Base-by-base conservation (phyloP, 1,140 invertebrate genomes). In the Eriosoma lanigerum region DNA sequence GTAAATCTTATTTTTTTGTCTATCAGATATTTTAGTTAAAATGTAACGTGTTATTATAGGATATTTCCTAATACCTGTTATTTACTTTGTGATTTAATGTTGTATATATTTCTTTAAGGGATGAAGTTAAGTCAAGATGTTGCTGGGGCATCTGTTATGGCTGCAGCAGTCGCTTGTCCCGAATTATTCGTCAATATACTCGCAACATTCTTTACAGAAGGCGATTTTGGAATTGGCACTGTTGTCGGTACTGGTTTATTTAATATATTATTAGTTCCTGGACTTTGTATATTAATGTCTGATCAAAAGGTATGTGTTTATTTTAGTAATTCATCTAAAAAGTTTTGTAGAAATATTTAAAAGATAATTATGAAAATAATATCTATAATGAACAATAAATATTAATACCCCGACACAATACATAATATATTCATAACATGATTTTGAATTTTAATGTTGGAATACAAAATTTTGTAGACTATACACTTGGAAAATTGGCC, bases 191-290 rank as follows among this genome's bases (percentile, higher is more conserved):
- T 89, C 80, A 89, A 89, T 82, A 84, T 87, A 26, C 85, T 88
- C 44, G 89, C 88, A 21, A 89, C 89, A 24, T 90, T 90, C 81
- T 85, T 90, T 48, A 89, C 89, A 3, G 87, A 90, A 84, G 89
- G 88, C 17, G 89, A 90, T 82, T 85, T 90, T n/a, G 89, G 89
- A 2, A 86, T 89, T 44, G 90, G 91, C 3, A 90, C 91, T 12
- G 90, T 92, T 12, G 89, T 92, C 15, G 91, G 91, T 13, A 91
- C 90, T 60, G 91, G 90, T 19, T 90, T 92, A 0, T 92, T 92
- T 84, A 92, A 92, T 84, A 89, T 92, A 73, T 86, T 92, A 68
- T 90, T 90, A 26, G 90, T 92, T 2, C 90, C 91, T 38, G 89
- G 89, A 80, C 87, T 90, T 70, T 91, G 90, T 84, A 90, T 89